phyloP scores from a whole-genome alignment of 2,797 vertebrate genomes.

The Rachycentron canadum region DNA sequence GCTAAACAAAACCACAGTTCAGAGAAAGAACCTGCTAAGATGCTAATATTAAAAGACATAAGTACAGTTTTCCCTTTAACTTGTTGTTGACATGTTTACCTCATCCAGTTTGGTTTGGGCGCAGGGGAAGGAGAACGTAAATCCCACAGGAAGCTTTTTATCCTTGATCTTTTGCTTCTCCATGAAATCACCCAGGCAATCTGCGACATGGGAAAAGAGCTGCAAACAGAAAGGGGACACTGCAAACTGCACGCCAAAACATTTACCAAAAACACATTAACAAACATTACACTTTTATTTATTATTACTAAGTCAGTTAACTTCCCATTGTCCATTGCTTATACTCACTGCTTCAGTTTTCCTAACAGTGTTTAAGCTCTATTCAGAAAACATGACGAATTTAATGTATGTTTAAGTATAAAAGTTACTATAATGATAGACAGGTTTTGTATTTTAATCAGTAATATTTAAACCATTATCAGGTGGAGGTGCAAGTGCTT shows the following conservation, averaged over 20 bases:
- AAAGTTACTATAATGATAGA: too few relatives aligned
- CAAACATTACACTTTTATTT: background rate
- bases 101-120: slow-evolving; percentile 93
- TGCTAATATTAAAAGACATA: too few relatives aligned
- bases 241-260: background rate
- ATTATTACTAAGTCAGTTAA: background rate
- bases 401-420: background rate
- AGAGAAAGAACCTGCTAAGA: background rate
- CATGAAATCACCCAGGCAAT: slow-evolving; percentile 97
- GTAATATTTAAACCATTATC: background rate
- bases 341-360: background rate
- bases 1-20: background rate
- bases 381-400: too few relatives aligned
- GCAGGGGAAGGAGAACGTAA: slow-evolving; percentile 98
- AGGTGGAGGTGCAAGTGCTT: background rate
- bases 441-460: background rate
- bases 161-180: slow-evolving; percentile 97
- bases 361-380: background rate
- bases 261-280: background rate
- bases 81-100: slow-evolving; percentile 80
- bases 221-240: slow-evolving; percentile 59
- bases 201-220: slow-evolving; percentile 97
- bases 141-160: slow-evolving; percentile 95
- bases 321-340: background rate
- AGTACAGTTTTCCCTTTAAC: background rate